Evolutionary conservation across 2,113 vertebrate genomes (phyloP).

Genomic region (Ceuthmochares aereus): DNA sequence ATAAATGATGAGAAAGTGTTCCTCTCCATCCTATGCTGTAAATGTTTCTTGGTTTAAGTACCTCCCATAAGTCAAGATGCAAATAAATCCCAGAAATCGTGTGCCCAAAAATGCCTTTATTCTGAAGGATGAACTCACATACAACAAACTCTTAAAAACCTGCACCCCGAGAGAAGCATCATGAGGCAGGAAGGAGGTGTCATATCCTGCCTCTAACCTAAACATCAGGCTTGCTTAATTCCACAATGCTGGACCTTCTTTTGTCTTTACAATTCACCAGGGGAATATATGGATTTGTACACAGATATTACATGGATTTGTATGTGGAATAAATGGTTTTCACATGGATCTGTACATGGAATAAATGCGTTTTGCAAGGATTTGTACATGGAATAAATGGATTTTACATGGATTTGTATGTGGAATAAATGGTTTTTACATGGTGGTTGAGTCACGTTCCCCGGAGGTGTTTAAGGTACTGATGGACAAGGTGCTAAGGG

Average conservation of each 20-base stretch:
- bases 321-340: too few species aligned
- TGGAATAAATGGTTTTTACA: too few species aligned
- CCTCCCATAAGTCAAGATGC: neutral
- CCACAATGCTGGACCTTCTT: accelerated
- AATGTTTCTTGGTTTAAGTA: neutral
- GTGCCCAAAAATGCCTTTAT: neutral
- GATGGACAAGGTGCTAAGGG: too few species aligned
- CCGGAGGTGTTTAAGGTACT: too few species aligned
- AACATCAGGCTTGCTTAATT: neutral
- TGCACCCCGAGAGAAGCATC: neutral
- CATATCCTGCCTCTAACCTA: too few species aligned
- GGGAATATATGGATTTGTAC: neutral
- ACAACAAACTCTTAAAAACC: neutral
- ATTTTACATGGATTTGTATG: too few species aligned
- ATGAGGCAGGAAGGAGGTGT: neutral
- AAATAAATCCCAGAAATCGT: neutral
- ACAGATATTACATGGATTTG: too few species aligned
- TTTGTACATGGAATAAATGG: too few species aligned
- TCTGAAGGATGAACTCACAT: neutral
- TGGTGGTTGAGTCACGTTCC: too few species aligned
- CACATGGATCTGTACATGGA: too few species aligned
- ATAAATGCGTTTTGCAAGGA: too few species aligned
- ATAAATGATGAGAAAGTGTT: neutral
- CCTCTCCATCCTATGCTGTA: neutral
- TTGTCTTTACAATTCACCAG: neutral